Conservation (phyloP, 2,797 vertebrate species). For the Mus spretus region DNA sequence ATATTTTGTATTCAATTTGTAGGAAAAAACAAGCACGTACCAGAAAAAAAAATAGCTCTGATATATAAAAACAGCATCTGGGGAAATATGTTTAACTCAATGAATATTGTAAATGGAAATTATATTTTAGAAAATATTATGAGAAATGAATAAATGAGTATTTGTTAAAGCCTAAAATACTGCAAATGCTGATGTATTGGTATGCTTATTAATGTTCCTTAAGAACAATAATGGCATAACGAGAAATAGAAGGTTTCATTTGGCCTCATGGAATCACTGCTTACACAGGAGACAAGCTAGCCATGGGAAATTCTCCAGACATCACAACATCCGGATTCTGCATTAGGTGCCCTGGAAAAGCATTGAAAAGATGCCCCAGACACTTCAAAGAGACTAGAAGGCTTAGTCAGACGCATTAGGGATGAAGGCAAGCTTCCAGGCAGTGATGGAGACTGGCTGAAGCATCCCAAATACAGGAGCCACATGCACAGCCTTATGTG, state of each 20-base stretch:
- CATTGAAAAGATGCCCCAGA: not conserved
- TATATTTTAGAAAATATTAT: not conserved
- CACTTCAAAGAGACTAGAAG: not conserved
- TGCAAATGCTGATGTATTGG: not conserved
- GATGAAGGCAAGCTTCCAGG: not conserved
- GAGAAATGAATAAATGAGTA: slow-evolving; percentile 40
- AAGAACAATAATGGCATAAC: not conserved
- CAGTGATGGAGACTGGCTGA: too few species aligned
- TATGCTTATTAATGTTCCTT: not conserved
- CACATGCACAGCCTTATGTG: not conserved
- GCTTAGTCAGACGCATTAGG: not conserved
- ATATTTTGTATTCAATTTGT: not conserved
- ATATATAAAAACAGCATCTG: not conserved
- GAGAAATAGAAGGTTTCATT: slow-evolving; percentile 14
- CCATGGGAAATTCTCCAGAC: not conserved
- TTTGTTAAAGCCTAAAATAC: not conserved
- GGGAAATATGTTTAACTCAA: not conserved
- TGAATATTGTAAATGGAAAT: slow-evolving; percentile 35
- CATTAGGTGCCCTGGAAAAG: not conserved
- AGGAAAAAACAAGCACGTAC: not conserved
- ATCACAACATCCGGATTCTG: not conserved
- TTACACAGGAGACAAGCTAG: not conserved
- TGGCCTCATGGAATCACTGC: not conserved
- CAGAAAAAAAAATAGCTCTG: not conserved
- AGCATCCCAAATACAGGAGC: not conserved